Base-by-base conservation (phyloP, 1,140 invertebrate genomes). In the Oryctes rhinoceros region DNA sequence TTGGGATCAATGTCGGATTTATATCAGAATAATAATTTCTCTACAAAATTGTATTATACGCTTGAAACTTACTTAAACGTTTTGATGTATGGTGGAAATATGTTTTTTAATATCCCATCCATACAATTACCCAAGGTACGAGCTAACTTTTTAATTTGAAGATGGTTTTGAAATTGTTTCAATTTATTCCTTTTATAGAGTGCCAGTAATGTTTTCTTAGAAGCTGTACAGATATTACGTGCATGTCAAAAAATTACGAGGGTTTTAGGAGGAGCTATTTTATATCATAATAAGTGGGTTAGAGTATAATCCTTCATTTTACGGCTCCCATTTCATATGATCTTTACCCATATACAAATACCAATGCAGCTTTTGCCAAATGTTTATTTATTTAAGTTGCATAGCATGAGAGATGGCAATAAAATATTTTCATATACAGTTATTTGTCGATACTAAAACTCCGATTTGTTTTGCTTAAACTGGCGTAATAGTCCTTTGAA, bases 31-130 rank as follows among this genome's bases (percentile, higher is more conserved):
- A 89, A 89, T 81, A 90, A 90, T 84, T 90, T 96, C 65, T 91
- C 91, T 0, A 93, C 94, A 83, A 95, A 94, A 85, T 88, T 96
- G 30, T 94, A 94, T 87, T 92, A 93, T 85, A 94, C 96, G 85
- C 94, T 96, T 85, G 94, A 96, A 88, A 95, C 94, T 20, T 96
- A 95, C 87, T 89, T 96, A 75, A 94, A 94, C 49, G 92, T 96
- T 84, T 88, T 96, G 77, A 93, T 94, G 84, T 93, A 92, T 80
- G 93, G 92, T 78, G 92, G 93, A 20, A 93, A 94, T 87, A 92
- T 94, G 82, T 96, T 96, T 87, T 93, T 93, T 75, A 91, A 94
- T 84, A 92, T 94, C 82, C 93, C 94, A 62, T 92, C 92, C 86
- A 87, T 96, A 81, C 92, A 91, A 86, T 90, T 96, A 82, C 94